These are phyloP conservation scores for Gallinago nigripennis DNA, from an alignment of 2,797 vertebrate species.

Conservation along the genomic window DNA sequence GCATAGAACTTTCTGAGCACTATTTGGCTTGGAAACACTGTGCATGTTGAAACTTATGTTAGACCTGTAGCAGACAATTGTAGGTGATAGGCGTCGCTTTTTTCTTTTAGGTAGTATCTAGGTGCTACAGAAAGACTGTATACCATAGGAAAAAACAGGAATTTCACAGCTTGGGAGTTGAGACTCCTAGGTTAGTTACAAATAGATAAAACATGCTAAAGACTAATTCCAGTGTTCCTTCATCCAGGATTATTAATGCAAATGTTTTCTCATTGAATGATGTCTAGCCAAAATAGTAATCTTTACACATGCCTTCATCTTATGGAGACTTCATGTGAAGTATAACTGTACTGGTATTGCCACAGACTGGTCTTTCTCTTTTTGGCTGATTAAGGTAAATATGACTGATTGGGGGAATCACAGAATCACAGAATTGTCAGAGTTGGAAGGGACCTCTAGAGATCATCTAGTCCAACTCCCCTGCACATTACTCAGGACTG, in stretches of 20 bases:
- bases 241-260: neutral
- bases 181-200: neutral
- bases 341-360: neutral
- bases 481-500: too few relatives aligned
- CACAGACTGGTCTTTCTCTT: neutral
- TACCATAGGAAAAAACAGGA: neutral
- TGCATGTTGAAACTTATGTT: neutral
- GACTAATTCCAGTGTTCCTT: neutral
- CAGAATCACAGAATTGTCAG: too few relatives aligned
- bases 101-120: neutral
- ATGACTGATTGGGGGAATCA: neutral
- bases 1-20: neutral
- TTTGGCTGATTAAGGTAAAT: neutral
- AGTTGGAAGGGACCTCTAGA: too few relatives aligned
- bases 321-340: neutral
- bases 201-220: neutral
- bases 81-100: neutral
- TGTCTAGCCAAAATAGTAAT: neutral
- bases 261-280: neutral
- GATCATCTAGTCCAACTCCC: too few relatives aligned
- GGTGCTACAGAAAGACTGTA: neutral
- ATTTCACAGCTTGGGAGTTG: neutral
- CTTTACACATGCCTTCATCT: accelerated
- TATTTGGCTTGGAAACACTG: neutral
- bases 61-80: neutral